Conservation (phyloP, 2,888 invertebrate species). For the Cotesia congregata region DNA sequence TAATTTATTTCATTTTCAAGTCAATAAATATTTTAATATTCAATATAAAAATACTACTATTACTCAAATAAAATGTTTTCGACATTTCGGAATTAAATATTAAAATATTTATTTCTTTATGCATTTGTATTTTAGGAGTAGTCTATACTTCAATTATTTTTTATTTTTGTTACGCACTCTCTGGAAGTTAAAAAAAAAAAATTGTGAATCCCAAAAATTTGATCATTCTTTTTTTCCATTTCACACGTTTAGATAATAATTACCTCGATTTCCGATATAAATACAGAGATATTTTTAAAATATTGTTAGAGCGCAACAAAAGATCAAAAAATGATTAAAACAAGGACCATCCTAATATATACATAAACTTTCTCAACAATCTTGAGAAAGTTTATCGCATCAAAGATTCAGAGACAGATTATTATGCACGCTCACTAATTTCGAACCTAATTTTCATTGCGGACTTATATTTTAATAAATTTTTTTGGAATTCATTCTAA, state of each 20-base stretch:
- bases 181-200: neutral
- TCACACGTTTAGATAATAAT: too few species aligned
- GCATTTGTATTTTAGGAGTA: too few species aligned
- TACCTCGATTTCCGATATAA: too few species aligned
- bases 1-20: too few species aligned
- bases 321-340: too few species aligned
- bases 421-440: neutral
- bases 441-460: neutral
- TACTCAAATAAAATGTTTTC: neutral
- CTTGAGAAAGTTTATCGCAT: constrained; percentile 2
- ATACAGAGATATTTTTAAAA: too few species aligned
- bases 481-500: neutral
- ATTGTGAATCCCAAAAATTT: too few species aligned
- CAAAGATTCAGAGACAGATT: neutral
- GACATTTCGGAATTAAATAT: neutral
- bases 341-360: too few species aligned
- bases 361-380: neutral
- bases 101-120: neutral
- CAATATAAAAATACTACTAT: neutral
- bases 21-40: neutral
- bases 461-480: neutral
- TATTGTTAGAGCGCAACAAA: too few species aligned
- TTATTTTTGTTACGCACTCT: neutral
- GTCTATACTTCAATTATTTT: too few species aligned
- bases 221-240: too few species aligned